Conservation (phyloP, 64 coral and sea anemone species). For the Montipora foliosa region DNA sequence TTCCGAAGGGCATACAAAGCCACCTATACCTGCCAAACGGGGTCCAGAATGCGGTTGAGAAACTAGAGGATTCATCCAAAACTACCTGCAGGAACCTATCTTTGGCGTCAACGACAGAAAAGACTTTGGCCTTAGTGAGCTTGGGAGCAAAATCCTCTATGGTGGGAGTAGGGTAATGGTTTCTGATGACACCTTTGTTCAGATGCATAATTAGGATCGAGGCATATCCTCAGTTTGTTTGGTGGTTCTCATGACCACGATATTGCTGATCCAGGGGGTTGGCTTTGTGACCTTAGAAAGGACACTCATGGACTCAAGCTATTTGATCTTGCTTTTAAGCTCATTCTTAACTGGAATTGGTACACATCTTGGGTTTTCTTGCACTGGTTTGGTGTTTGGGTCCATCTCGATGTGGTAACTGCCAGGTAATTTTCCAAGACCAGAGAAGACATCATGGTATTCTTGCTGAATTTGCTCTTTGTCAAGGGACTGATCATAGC, state of each 20-base stretch:
- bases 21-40: slow-evolving; percentile 48
- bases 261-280: slow-evolving; percentile 71
- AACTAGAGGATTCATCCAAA: slow-evolving; percentile 56
- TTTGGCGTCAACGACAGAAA: slow-evolving; percentile 43
- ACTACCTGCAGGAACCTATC: slow-evolving; percentile 45
- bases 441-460: slow-evolving; percentile 63
- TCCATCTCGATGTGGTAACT: slow-evolving; percentile 60
- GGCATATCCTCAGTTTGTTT: slow-evolving; percentile 67
- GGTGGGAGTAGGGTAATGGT: slow-evolving; percentile 64
- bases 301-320: slow-evolving; percentile 60
- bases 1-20: slow-evolving; percentile 50
- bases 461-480: slow-evolving; percentile 46
- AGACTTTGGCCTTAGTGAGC: slow-evolving; percentile 28
- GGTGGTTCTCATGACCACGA: slow-evolving; percentile 56
- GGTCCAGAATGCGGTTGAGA: slow-evolving; percentile 64
- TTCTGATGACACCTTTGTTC: slow-evolving; percentile 61
- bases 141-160: slow-evolving; percentile 40
- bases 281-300: slow-evolving; percentile 49
- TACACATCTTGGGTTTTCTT: slow-evolving; percentile 63
- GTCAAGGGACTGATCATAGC: background rate
- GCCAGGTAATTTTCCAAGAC: slow-evolving; percentile 64
- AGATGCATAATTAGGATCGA: slow-evolving; percentile 44
- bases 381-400: slow-evolving; percentile 36
- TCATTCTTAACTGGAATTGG: slow-evolving; percentile 54
- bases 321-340: slow-evolving; percentile 33